phyloP scores from a whole-genome alignment of 2,113 vertebrate genomes.

The Pelobates fuscus region DNA sequence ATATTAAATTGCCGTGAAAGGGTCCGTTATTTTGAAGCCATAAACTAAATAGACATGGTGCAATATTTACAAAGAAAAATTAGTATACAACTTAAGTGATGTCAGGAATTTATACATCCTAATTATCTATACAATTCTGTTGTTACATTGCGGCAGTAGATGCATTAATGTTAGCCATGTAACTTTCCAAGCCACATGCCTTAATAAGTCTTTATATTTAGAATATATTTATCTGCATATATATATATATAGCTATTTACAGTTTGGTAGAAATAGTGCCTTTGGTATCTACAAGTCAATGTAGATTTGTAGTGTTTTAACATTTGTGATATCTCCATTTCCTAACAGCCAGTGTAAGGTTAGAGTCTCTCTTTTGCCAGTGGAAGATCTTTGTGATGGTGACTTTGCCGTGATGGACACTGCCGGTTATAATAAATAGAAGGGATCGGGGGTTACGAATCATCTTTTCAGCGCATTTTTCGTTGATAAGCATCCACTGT shows the following conservation, averaged over 20 bases:
- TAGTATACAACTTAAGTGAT: too few relatives aligned
- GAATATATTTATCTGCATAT: constrained; percentile 52
- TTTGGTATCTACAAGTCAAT: constrained; percentile 32
- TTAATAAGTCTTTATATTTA: constrained; percentile 55
- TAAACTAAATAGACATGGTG: too few relatives aligned
- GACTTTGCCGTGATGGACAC: constrained; percentile 67
- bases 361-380: constrained; percentile 79
- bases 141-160: not conserved
- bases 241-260: constrained; percentile 63
- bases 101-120: too few relatives aligned
- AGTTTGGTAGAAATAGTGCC: constrained; percentile 39
- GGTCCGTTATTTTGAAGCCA: too few relatives aligned
- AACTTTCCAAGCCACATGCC: constrained; percentile 30
- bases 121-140: fast-evolving
- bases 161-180: not conserved
- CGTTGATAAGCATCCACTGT: constrained; percentile 85
- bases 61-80: too few relatives aligned
- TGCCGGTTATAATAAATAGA: constrained; percentile 79
- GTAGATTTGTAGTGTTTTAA: constrained; percentile 51
- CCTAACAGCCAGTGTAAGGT: constrained; percentile 72
- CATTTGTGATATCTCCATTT: constrained; percentile 87
- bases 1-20: too few relatives aligned
- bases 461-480: constrained; percentile 70
- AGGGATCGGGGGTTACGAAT: constrained; percentile 68
- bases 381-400: constrained; percentile 73